Percentiles rank a stretch among this genome's conserved stretches.
Conservation (phyloP, 53 echinoderm and acorn worm genomes). For the Mesocentrotus franciscanus region DNA sequence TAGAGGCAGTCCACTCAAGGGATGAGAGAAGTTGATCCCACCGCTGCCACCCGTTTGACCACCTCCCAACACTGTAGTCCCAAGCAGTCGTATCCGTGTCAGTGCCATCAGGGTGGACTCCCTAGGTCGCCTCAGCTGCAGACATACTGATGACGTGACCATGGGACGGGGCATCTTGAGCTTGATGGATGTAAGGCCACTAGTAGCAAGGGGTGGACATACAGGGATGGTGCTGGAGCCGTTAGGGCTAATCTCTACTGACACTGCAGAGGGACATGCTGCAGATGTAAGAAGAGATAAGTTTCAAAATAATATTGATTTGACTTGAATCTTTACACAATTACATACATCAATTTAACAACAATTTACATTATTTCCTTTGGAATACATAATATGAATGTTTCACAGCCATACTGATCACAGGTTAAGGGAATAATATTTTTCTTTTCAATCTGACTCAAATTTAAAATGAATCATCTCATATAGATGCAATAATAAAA, state of each 20-base stretch:
- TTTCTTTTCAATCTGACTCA: neutral
- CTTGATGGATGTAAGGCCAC: slow-evolving; percentile 90
- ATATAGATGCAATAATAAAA: neutral
- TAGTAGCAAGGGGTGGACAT: slow-evolving; percentile 87
- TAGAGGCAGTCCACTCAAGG: slow-evolving; percentile 37
- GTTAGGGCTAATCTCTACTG: slow-evolving; percentile 91
- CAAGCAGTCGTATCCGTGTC: slow-evolving; percentile 90
- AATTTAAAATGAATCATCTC: neutral
- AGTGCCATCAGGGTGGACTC: slow-evolving; percentile 94
- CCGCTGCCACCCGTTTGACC: slow-evolving; percentile 56
- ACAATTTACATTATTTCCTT: neutral
- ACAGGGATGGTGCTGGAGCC: slow-evolving; percentile 87
- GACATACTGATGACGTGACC: slow-evolving; percentile 85
- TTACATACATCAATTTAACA: neutral
- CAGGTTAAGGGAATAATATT: neutral
- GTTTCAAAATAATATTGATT: neutral
- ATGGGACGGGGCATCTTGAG: slow-evolving; percentile 83
- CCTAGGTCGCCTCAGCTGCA: slow-evolving; percentile 87
- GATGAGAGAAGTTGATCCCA: slow-evolving; percentile 35
- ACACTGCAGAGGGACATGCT: slow-evolving; percentile 95
- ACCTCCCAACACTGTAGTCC: slow-evolving; percentile 82
- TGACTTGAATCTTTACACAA: neutral
- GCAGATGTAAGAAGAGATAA: slow-evolving; percentile 39
- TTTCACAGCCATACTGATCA: neutral
- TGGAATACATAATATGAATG: neutral